Base-by-base conservation (phyloP, 1,140 invertebrate species). In the Gryllus bimaculatus region DNA sequence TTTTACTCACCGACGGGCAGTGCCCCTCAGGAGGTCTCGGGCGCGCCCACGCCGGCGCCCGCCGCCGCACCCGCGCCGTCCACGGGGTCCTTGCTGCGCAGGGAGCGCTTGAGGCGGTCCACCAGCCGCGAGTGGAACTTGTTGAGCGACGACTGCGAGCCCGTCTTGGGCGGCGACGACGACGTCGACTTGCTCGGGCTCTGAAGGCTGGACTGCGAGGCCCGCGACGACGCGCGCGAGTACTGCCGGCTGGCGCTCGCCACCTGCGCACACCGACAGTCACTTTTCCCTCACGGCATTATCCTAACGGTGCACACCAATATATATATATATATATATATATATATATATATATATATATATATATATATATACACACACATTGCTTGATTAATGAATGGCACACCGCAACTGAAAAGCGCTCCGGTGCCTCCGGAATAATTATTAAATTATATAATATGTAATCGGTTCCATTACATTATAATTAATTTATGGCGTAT, bases 41-140 rank as follows among this genome's bases (percentile, higher is more conserved):
- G n/a, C 76, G 49, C 54, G 54, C 13, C 47, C 76, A 18, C 13
- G 20, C 10, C 8, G 26, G 54, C 15, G 77, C 47, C 75, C 15
- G 77, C 47, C 75, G 75, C 48, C 47, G 74, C n/a, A n/a, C n/a
- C 74, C 47, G 74, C 85, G 74, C 89, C 86, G 79, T 89, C 90
- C 15, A 88, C 87, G 48, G 85, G 86, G 81, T 91, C 91, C 82
- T 91, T 91, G 78, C 85, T 79, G 89, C 91, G 89, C 84, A 95
- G 88, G 78, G 93, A 93, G 79, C 91, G 90, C 85, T 93, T 93
- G 82, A 96, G 85, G 86, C 94, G 94, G 85, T 95, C 93, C 80
- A 96, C 92, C 82, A 96, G 88, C 80, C 93, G 90, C 84, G 89
- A 92, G 88, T 95, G 93, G 85, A 96, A 95, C 87, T 95, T 95